These are phyloP conservation scores for Mastigias papua DNA, from an alignment of 30 jellyfish, hydroid and myxozoan genomes.

Conservation along the genomic window DNA sequence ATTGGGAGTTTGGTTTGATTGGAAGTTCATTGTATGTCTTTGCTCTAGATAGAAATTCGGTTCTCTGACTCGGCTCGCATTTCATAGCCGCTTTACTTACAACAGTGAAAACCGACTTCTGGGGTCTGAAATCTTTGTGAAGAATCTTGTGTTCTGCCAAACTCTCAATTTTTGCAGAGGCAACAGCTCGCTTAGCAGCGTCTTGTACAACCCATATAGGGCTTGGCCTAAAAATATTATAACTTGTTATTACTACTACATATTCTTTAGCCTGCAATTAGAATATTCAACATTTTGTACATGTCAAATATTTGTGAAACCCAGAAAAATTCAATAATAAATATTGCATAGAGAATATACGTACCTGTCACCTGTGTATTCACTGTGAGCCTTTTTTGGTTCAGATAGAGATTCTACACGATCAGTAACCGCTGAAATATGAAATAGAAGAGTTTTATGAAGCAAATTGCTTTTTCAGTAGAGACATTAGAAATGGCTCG, in stretches of 20 bases:
- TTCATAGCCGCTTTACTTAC: slow-evolving; percentile 89
- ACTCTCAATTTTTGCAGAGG: slow-evolving; percentile 69
- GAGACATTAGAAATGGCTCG: too few relatives aligned
- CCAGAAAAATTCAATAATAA: too few relatives aligned
- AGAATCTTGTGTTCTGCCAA: slow-evolving; percentile 78
- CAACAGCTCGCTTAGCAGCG: slow-evolving; percentile 67
- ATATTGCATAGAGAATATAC: too few relatives aligned
- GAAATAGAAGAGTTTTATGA: background rate
- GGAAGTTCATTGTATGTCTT: slow-evolving; percentile 79
- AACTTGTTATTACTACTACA: too few relatives aligned
- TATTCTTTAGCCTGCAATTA: too few relatives aligned
- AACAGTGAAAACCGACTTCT: slow-evolving; percentile 82
- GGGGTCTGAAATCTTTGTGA: slow-evolving; percentile 84
- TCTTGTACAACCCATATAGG: slow-evolving; percentile 94
- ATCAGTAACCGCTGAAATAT: slow-evolving; percentile 69
- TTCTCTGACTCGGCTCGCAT: slow-evolving; percentile 75
- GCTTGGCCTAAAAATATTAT: slow-evolving; percentile 68
- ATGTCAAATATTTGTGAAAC: too few relatives aligned
- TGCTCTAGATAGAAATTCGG: slow-evolving; percentile 81
- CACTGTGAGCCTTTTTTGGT: slow-evolving; percentile 71
- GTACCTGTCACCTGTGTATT: slow-evolving; percentile 87
- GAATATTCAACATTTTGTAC: too few relatives aligned
- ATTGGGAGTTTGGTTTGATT: slow-evolving; percentile 87
- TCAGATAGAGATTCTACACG: slow-evolving; percentile 47
- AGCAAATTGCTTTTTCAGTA: too few relatives aligned